Evolutionary conservation across 2,797 vertebrate genomes (phyloP).

Genomic region (Anguilla pacifica): DNA sequence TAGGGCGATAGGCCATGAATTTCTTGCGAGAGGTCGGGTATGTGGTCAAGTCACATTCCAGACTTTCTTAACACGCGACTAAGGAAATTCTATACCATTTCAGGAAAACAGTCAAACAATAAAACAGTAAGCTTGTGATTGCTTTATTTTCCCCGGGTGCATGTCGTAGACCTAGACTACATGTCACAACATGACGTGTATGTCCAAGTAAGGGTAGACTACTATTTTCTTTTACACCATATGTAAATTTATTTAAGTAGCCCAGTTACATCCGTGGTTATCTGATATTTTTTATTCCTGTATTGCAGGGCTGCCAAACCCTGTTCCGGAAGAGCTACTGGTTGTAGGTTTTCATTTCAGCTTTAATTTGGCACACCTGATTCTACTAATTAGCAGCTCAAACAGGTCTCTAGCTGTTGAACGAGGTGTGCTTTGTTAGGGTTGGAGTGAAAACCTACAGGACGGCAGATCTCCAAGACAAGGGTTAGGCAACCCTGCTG

Average conservation of each 20-base stretch:
- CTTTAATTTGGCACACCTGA: too few species aligned
- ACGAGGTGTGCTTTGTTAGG: too few species aligned
- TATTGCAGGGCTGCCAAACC: too few species aligned
- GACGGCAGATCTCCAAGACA: too few species aligned
- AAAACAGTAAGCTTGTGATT: background rate
- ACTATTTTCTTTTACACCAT: background rate
- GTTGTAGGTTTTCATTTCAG: too few species aligned
- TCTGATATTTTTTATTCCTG: too few species aligned
- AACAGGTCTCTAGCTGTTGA: too few species aligned
- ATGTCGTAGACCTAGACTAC: background rate
- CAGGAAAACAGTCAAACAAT: background rate
- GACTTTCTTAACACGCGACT: slow-evolving; percentile 48
- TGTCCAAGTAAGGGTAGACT: background rate
- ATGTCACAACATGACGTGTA: background rate
- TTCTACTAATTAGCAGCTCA: too few species aligned
- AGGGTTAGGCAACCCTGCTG: too few species aligned
- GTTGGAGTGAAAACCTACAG: too few species aligned
- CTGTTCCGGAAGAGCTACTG: too few species aligned
- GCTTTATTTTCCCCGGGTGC: background rate
- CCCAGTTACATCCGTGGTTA: background rate
- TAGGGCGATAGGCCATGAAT: background rate
- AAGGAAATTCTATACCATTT: slow-evolving; percentile 44
- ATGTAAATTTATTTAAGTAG: background rate
- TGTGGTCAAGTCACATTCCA: slow-evolving; percentile 46
- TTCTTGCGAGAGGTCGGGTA: slow-evolving; percentile 32